A percentile compares a stretch with the other conserved stretches of the same genome.
phyloP scores from a whole-genome alignment of 2,797 vertebrate genomes.

The Hemibagrus guttatus region DNA sequence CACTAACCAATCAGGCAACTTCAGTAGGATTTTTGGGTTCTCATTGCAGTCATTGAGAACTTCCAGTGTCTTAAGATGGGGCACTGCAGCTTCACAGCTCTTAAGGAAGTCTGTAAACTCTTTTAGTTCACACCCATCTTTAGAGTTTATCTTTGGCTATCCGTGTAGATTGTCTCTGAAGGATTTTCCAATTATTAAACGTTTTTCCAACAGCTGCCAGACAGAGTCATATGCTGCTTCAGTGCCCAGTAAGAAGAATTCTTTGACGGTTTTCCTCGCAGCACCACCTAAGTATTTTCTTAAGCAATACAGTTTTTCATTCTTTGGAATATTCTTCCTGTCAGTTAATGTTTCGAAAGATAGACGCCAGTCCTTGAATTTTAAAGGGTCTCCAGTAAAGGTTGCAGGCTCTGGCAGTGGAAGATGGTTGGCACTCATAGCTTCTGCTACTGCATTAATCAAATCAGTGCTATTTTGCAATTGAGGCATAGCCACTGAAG shows the following conservation, averaged over 20 bases:
- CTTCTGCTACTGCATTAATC: constrained; percentile 26
- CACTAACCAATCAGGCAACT: constrained; percentile 24
- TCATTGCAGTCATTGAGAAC: constrained; percentile 41
- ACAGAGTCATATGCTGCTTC: constrained; percentile 32
- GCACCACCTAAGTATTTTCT: constrained; percentile 26
- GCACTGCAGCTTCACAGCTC: constrained; percentile 34
- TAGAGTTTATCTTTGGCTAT: constrained; percentile 42
- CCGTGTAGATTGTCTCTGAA: constrained; percentile 36
- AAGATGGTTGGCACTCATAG: constrained; percentile 35
- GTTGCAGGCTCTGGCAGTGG: constrained; percentile 41
- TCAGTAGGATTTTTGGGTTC: constrained; percentile 21
- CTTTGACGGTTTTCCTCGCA: constrained; percentile 35
- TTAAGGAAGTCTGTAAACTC: constrained; percentile 30
- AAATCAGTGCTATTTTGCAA: too few species aligned
- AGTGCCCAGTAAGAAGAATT: constrained; percentile 31
- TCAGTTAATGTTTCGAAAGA: constrained; percentile 35
- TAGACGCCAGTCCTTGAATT: constrained; percentile 36
- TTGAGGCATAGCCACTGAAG: too few species aligned
- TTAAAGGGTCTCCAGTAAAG: constrained; percentile 40
- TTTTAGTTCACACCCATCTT: constrained; percentile 31
- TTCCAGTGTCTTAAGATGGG: constrained; percentile 37
- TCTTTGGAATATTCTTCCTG: constrained; percentile 45
- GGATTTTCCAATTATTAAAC: constrained; percentile 35
- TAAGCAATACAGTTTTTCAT: constrained; percentile 43
- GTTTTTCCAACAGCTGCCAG: constrained; percentile 33